A percentile compares a stretch with the other conserved stretches of the same genome.
Conservation (phyloP, 2,113 vertebrate species). For the Notothenia rossii region DNA sequence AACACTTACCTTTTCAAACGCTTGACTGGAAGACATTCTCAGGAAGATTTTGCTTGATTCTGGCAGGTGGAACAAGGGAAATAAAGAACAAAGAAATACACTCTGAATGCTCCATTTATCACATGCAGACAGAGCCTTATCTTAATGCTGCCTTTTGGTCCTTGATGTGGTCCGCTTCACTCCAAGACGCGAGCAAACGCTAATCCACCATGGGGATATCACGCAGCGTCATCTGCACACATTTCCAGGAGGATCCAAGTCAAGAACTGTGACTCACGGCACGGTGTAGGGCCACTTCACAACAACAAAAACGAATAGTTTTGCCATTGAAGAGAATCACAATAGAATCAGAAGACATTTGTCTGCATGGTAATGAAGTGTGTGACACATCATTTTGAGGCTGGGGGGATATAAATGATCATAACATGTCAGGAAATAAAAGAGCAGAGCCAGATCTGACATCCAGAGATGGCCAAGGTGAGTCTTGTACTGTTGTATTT, state of each 20-base stretch:
- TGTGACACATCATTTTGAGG: conserved; percentile 52
- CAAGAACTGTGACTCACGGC: conserved; percentile 49
- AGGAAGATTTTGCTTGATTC: conserved; percentile 50
- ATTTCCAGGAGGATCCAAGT: conserved; percentile 28
- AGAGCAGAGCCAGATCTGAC: conserved; percentile 23
- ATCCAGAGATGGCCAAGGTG: conserved; percentile 26
- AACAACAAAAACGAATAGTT: conserved; percentile 19
- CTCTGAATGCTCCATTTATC: conserved; percentile 63
- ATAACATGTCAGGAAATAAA: conserved; percentile 14
- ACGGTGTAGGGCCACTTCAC: background rate
- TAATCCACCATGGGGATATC: conserved; percentile 35
- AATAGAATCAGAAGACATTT: conserved; percentile 37
- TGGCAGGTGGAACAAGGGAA: conserved; percentile 59
- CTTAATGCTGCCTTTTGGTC: conserved; percentile 55
- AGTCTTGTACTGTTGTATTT: background rate
- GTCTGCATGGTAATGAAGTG: conserved; percentile 55
- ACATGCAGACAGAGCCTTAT: conserved; percentile 54
- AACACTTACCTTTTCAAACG: conserved; percentile 65
- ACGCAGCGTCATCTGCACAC: conserved; percentile 29
- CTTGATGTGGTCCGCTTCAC: conserved; percentile 39
- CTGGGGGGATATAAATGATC: conserved; percentile 28
- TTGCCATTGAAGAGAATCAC: conserved; percentile 43
- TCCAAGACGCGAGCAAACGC: conserved; percentile 13
- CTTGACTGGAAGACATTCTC: conserved; percentile 50
- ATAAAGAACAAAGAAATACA: conserved; percentile 53